Evolutionary conservation across 2,797 vertebrate genomes (phyloP), one percentile per base, ranked within the genome.

Genomic region (Hylomyscus alleni): DNA sequence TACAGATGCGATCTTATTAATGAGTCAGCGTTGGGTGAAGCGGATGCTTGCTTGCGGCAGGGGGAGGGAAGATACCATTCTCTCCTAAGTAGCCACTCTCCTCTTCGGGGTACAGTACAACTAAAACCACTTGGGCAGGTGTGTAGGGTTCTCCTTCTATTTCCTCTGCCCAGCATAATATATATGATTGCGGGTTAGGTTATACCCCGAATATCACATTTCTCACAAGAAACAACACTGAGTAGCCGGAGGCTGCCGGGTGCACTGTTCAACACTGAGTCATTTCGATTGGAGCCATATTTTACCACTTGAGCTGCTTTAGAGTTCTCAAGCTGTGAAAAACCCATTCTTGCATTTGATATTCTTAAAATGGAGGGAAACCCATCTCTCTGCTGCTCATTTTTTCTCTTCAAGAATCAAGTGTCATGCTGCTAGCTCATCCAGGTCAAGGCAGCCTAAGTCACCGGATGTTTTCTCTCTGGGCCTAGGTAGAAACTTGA

Each of bases 221-320:
- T 98, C 94, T 98, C 96, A 97, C 95, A 89, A 96, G 97, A 98
- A 98, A 95, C 96, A 97, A 94, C 97, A 85, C 76, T 97, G 98
- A 98, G 95, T 98, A 98, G 98, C 98, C 98, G 95, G 65, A 44
- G 97, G 97, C 97, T 97, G 82, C 75, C 80, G 96, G 95, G 88
- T 97, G 97, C 97, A 95, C 95, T 97, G 92, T 96, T 97, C 95
- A 96, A 81, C 97, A 97, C 93, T 97, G 97, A 98, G 95, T 98
- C 97, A 94, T 98, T 98, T 97, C 98, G 98, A 98, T 98, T 97
- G 98, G 98, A 97, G 90, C 78, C 92, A 88, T 98, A 98, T 98
- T 98, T 98, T 98, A 97, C 97, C 96, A 81, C 84, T 97, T 84
- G 78, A 91, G 62, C 76, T 95, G 77, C 97, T 62, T 89, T 26